Percentiles rank a stretch among this genome's conserved stretches.
Evolutionary conservation across 1,140 invertebrate species (phyloP).

Genomic region (Hyles vespertilio): DNA sequence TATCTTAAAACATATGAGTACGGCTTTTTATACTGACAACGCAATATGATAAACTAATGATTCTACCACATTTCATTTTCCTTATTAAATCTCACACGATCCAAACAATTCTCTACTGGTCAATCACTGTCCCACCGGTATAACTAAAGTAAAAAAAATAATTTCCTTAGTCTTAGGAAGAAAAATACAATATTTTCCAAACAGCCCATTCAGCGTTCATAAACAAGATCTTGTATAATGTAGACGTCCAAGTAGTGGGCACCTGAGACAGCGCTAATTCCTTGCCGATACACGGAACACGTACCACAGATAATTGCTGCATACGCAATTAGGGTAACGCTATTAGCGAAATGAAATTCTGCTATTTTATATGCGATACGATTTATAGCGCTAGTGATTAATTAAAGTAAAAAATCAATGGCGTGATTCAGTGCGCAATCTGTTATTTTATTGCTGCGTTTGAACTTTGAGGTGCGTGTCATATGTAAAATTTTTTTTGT

Average conservation of each 20-base stretch:
- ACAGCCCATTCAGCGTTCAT: neutral
- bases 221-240: neutral
- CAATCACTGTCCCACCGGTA: too few species aligned
- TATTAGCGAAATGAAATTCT: slow-evolving; percentile 58
- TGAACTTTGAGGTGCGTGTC: too few species aligned
- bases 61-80: too few species aligned
- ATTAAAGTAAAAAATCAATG: slow-evolving; percentile 55
- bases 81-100: too few species aligned
- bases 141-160: too few species aligned
- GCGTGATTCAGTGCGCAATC: slow-evolving; percentile 2
- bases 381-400: slow-evolving; percentile 44
- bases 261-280: slow-evolving; percentile 54
- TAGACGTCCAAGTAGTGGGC: slow-evolving; percentile 18
- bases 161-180: too few species aligned
- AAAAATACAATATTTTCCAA: neutral
- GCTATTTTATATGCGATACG: slow-evolving; percentile 26
- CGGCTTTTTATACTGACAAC: too few species aligned
- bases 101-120: too few species aligned
- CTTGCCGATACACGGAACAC: slow-evolving; percentile 39
- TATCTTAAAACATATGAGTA: too few species aligned
- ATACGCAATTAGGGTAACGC: slow-evolving; percentile 55
- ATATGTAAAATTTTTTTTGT: too few species aligned
- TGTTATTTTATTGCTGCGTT: neutral
- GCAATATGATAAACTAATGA: too few species aligned
- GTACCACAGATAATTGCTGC: slow-evolving; percentile 49